These are phyloP conservation scores for Zosterops borbonicus DNA, from an alignment of 2,113 vertebrate species.

Conservation along the genomic window DNA sequence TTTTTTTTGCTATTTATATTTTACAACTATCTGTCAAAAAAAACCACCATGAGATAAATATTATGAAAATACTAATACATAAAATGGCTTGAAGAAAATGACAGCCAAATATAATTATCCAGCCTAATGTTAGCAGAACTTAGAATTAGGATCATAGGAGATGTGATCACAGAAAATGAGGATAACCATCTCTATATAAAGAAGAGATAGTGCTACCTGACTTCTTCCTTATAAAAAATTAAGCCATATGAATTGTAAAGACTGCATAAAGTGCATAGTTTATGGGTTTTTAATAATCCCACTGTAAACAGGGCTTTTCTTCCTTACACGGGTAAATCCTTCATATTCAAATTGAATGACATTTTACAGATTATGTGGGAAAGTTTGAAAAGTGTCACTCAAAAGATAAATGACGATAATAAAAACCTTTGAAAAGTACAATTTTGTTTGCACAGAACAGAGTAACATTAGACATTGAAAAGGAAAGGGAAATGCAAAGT, in stretches of 20 bases:
- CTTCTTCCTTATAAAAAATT: neutral
- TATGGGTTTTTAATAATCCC: neutral
- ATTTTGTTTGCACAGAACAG: slow-evolving; percentile 44
- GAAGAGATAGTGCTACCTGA: neutral
- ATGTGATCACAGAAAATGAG: neutral
- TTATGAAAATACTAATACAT: neutral
- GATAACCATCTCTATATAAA: neutral
- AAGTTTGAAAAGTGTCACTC: slow-evolving; percentile 42
- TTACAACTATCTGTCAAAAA: neutral
- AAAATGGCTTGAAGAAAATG: neutral
- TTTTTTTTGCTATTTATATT: neutral
- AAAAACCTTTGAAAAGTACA: slow-evolving; percentile 49
- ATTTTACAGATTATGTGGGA: slow-evolving; percentile 29
- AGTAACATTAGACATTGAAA: slow-evolving; percentile 53
- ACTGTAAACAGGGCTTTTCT: neutral
- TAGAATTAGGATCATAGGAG: neutral
- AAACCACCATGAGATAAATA: neutral
- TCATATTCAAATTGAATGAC: slow-evolving; percentile 25
- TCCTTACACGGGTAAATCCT: neutral
- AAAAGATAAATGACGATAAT: slow-evolving; percentile 37
- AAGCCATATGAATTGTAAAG: neutral
- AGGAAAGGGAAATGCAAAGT: slow-evolving; percentile 63
- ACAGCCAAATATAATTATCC: neutral
- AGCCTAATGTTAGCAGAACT: neutral
- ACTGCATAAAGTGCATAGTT: neutral